Conservation (phyloP, 2,888 invertebrate genomes). For the Drosophila melanosoma region DNA sequence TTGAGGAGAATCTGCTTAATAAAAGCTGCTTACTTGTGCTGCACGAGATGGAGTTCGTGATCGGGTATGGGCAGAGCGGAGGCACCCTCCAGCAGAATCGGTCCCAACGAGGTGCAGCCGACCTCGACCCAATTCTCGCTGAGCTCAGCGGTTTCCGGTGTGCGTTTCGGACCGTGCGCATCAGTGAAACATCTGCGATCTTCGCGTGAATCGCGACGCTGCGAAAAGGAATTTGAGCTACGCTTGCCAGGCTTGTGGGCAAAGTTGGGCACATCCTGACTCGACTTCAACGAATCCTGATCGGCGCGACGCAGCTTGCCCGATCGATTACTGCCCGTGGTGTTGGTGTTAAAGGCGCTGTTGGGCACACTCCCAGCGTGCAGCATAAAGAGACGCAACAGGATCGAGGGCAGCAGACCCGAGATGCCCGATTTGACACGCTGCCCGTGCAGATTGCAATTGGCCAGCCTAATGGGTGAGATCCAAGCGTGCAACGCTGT, state of each 20-base stretch:
- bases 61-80: slow-evolving; percentile 92
- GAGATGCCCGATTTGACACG: slow-evolving; percentile 96
- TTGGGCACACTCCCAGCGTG: slow-evolving; percentile 85
- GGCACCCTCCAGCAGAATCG: slow-evolving; percentile 95
- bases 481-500: slow-evolving; percentile 95
- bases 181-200: slow-evolving; percentile 68
- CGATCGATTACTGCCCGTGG: slow-evolving; percentile 86
- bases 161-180: slow-evolving; percentile 70
- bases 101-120: slow-evolving; percentile 95
- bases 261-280: slow-evolving; percentile 59
- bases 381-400: slow-evolving; percentile 88
- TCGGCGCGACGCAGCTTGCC: slow-evolving; percentile 83
- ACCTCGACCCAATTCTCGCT: slow-evolving; percentile 96
- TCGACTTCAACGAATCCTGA: slow-evolving; percentile 81
- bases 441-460: slow-evolving; percentile 97
- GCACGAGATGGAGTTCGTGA: slow-evolving; percentile 90
- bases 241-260: slow-evolving; percentile 74
- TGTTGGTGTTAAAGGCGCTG: slow-evolving; percentile 88
- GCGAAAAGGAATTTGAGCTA: slow-evolving; percentile 83
- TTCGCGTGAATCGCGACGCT: slow-evolving; percentile 84
- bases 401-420: slow-evolving; percentile 91
- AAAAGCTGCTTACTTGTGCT: slow-evolving; percentile 88
- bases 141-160: slow-evolving; percentile 79
- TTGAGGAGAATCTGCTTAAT: background rate
- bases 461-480: slow-evolving; percentile 94